These are phyloP conservation scores for Ptycholaimellus sp. DNA, from an alignment of 2,888 invertebrate species.

Conservation along the genomic window DNA sequence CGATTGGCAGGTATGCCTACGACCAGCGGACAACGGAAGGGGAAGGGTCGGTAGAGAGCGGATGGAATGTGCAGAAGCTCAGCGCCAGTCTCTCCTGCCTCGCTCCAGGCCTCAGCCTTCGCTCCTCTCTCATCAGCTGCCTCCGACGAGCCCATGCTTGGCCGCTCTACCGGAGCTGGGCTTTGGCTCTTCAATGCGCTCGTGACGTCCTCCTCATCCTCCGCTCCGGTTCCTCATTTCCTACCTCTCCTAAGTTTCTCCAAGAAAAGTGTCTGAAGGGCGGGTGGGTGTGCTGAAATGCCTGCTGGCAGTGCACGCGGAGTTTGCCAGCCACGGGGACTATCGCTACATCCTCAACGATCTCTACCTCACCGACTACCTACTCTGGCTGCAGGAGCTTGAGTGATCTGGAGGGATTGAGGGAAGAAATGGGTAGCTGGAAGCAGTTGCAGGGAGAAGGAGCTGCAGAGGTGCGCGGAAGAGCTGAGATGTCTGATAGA, in stretches of 20 bases:
- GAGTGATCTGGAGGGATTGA: too few relatives aligned
- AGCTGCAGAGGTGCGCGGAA: too few relatives aligned
- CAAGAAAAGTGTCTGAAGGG: not conserved
- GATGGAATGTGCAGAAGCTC: slow-evolving; percentile 57
- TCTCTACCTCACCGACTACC: slow-evolving; percentile 57
- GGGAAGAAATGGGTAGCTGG: too few relatives aligned
- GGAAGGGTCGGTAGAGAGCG: slow-evolving; percentile 48
- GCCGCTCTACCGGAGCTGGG: slow-evolving; percentile 52
- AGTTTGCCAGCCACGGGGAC: slow-evolving; percentile 25
- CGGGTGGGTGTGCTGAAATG: not conserved
- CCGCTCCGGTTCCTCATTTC: not conserved
- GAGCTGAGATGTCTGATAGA: too few relatives aligned
- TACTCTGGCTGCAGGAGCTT: slow-evolving; percentile 44
- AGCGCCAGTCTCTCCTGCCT: slow-evolving; percentile 57
- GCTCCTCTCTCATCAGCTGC: slow-evolving; percentile 39
- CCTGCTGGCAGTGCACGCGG: not conserved
- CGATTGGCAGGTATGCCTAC: too few relatives aligned
- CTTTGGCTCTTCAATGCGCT: slow-evolving; percentile 41
- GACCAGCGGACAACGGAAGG: slow-evolving; percentile 48
- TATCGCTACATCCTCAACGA: slow-evolving; percentile 53
- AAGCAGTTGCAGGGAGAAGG: too few relatives aligned
- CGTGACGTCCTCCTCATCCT: slow-evolving; percentile 43
- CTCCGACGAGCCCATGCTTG: slow-evolving; percentile 47
- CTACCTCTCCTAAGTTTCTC: not conserved
- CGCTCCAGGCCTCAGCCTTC: slow-evolving; percentile 38